Base-by-base conservation (phyloP, 2,888 invertebrate species). In the Psylliodes chrysocephalus region DNA sequence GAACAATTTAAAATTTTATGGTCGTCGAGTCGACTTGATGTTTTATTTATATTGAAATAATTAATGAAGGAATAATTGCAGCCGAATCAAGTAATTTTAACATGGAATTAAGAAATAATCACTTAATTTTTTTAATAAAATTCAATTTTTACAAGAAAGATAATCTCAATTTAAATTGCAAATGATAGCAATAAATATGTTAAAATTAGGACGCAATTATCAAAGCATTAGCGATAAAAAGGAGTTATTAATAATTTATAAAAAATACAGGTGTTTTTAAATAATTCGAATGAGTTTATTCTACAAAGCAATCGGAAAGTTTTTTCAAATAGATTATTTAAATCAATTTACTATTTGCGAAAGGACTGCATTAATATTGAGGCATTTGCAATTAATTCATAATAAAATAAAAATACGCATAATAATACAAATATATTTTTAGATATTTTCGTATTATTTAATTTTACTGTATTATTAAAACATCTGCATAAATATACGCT, bases 1-100 rank as follows among this genome's bases (percentile, higher is more conserved):
- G 46, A 46, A 46, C 46, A 46, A 46, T 46, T 46, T 46, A 46
- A 46, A 46, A 46, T 46, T 46, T 46, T 46, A 46, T 22, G 46
- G 46, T 46, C 46, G 22, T 22, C 46, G 46, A 46, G 12, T 46
- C 46, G 46, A 46, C 10, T 46, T 25, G n/a, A 46, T 46, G 46
- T 46, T 46, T 46, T 46, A 46, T 46, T 46, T 46, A 46, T 46
- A 46, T 46, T 22, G 22, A 46, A 46, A 44, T 44, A 44, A 46
- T 46, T 46, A 46, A 46, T 46, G 22, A 46, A 19, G 22, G 3
- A 19, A 46, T 46, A 46, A 46, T 22, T 46, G 22, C 19, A 10
- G 19, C 22, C 22, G 46, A 22, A 46, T 46, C 22, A 25, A 46
- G 46, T 46, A 46, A 46, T 46, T 46, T 46, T 46, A 46, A 46